Evolutionary conservation across 1,140 invertebrate species (phyloP).

Genomic region (Drosophila gunungcola): DNA sequence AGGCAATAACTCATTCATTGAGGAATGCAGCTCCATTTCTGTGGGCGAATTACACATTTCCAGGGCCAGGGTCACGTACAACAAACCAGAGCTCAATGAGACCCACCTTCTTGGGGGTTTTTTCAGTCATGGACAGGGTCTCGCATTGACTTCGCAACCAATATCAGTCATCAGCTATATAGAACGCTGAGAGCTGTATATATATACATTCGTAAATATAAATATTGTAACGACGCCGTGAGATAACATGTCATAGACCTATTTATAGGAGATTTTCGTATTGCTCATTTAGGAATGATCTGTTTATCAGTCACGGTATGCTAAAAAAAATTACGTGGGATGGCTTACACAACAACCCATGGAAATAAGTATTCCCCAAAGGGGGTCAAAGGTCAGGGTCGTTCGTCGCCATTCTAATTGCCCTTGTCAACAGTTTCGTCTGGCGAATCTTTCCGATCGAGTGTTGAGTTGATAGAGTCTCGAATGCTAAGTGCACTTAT

Average conservation of each 20-base stretch:
- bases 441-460: slow-evolving; percentile 32
- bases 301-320: slow-evolving; percentile 47
- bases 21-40: slow-evolving; percentile 5
- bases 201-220: background rate
- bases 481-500: slow-evolving; percentile 34
- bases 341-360: slow-evolving; percentile 46
- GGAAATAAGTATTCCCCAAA: slow-evolving; percentile 19
- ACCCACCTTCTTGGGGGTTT: slow-evolving; percentile 27
- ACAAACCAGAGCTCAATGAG: slow-evolving; percentile 7
- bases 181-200: slow-evolving; percentile 6
- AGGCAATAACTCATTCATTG: background rate
- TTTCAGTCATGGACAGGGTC: slow-evolving; percentile 38
- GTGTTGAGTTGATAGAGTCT: slow-evolving; percentile 4
- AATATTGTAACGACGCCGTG: slow-evolving; percentile 10
- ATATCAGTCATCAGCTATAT: slow-evolving; percentile 28
- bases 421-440: slow-evolving; percentile 49
- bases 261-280: slow-evolving; percentile 30
- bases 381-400: slow-evolving; percentile 55
- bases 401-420: slow-evolving; percentile 44
- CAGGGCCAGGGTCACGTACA: slow-evolving; percentile 25
- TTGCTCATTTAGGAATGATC: slow-evolving; percentile 17
- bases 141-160: background rate
- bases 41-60: slow-evolving; percentile 3
- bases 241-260: slow-evolving; percentile 37
- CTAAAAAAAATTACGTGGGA: slow-evolving; percentile 58